Base-by-base conservation (phyloP, 2,113 vertebrate genomes). In the Rhinichthys klamathensis region DNA sequence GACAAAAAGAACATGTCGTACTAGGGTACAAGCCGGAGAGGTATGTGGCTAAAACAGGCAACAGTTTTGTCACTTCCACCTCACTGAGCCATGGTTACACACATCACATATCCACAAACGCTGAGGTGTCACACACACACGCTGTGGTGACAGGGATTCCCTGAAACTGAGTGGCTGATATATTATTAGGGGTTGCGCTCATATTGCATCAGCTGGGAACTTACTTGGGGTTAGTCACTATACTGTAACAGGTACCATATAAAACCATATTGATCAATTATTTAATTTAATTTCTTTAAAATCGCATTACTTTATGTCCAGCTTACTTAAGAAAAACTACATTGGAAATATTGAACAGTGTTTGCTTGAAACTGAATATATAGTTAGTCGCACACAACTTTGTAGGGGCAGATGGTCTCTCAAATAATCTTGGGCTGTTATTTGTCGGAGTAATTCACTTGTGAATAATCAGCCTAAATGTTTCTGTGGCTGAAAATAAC, bases 1-100 rank as follows among this genome's bases (percentile, higher is more conserved):
- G 51, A 81, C 76, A 69, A 65, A 83, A 49, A 85, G 90, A 87
- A 91, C 91, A 89, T 65, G 38, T 6, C 89, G 90, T 91, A 89
- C 92, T 84, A 74, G 27, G 41, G 51, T 56, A 56, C 51, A 60
- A 18, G 25, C 44, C 6, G 8, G 58, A 82, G 38, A 69, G 6
- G 21, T 84, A 80, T 87, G 80, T 85, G 78, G 4, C 56, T 84
- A 61, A 23, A 74, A 84, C 25, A 49, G 70, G 73, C 10, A 41
- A 12, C 27, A n/a, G 61, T 77, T 27, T 38, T 75, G 58, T 73
- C 32, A 87, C 70, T 44, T 54, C 35, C 49, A 67, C 12, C 6
- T 80, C 27, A 54, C 21, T n/a, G 32, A 61, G n/a, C 78, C 27
- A 15, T 46, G 25, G 58, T 23, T 46, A 80, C 58, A 44, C 35